phyloP scores from a whole-genome alignment of 2,888 invertebrate genomes.

The Apamea monoglypha region DNA sequence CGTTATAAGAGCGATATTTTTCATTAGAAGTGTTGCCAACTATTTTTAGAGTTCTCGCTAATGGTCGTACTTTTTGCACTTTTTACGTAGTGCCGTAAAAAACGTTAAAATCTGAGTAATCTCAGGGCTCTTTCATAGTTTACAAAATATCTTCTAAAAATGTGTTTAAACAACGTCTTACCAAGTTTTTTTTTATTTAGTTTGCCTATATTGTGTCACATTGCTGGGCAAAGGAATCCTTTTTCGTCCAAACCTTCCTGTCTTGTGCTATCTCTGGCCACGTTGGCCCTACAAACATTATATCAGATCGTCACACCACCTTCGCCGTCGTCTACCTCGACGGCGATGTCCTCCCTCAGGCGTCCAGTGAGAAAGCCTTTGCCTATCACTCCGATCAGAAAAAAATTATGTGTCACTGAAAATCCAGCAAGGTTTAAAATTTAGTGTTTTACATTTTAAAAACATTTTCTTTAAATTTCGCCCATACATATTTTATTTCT shows the following conservation, averaged over 20 bases:
- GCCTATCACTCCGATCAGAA: neutral
- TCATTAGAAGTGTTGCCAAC: slow-evolving; percentile 57
- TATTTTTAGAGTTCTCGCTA: slow-evolving; percentile 48
- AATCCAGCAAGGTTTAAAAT: neutral
- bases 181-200: neutral
- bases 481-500: neutral
- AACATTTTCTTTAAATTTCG: neutral
- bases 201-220: too few relatives aligned
- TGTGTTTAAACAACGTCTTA: neutral
- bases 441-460: neutral
- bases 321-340: neutral
- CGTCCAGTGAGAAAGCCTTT: neutral
- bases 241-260: neutral
- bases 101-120: neutral
- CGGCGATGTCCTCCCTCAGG: neutral
- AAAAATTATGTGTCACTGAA: neutral
- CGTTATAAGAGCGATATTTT: slow-evolving; percentile 53
- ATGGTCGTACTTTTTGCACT: slow-evolving; percentile 44
- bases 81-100: slow-evolving; percentile 14
- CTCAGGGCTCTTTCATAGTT: neutral
- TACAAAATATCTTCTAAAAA: neutral
- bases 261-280: neutral
- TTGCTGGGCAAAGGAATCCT: too few relatives aligned
- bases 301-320: neutral
- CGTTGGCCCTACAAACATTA: neutral